A percentile compares a stretch with the other conserved stretches of the same genome.
These are phyloP conservation scores for Hemibagrus guttatus DNA, from an alignment of 2,797 vertebrate species.

Conservation along the genomic window DNA sequence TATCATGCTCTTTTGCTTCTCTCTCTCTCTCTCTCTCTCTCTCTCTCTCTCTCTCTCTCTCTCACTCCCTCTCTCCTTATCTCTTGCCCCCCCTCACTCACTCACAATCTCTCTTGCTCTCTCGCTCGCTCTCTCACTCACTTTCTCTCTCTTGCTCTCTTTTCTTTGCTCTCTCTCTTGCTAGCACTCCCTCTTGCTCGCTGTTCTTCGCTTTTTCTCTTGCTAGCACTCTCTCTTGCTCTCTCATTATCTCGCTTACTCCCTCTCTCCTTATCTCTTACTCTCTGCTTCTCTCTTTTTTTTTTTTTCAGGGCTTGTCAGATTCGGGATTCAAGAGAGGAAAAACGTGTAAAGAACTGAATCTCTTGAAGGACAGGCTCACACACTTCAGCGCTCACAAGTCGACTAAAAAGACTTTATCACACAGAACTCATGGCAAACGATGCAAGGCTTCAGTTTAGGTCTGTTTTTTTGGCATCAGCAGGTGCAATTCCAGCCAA, in stretches of 20 bases:
- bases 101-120: not conserved
- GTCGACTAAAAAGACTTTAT: conserved; percentile 14
- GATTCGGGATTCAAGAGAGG: conserved; percentile 31
- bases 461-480: not conserved
- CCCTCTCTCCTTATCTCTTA: not conserved
- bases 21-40: not conserved
- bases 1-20: too few species aligned
- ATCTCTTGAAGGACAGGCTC: conserved; percentile 5
- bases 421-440: not conserved
- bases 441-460: not conserved
- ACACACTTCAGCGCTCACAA: conserved; percentile 9
- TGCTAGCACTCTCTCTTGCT: too few species aligned
- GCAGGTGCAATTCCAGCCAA: not conserved
- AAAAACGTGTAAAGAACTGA: not conserved
- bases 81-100: not conserved
- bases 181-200: too few species aligned
- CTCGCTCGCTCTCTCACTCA: not conserved
- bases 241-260: not conserved
- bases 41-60: not conserved
- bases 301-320: not conserved
- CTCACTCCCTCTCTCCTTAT: not conserved
- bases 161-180: too few species aligned
- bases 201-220: too few species aligned
- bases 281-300: not conserved
- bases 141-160: too few species aligned